Conservation (phyloP, 2,888 invertebrate species). For the Allophyes oxyacanthae region DNA sequence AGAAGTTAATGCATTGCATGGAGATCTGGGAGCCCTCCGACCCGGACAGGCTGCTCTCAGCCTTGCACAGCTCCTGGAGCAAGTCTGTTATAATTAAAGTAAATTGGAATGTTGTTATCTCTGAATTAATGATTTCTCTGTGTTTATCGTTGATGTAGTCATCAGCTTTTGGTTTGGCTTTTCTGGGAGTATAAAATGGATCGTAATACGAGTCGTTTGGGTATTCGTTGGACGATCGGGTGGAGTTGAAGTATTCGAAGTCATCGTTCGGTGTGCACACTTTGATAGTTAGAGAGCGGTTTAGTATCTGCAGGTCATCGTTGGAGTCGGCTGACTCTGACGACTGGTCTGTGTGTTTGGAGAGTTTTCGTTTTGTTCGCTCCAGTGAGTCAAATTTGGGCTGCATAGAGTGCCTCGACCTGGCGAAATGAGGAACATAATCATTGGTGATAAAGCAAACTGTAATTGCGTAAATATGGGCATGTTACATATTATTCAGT, state of each 20-base stretch:
- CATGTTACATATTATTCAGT: background rate
- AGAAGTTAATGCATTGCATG: constrained; percentile 90
- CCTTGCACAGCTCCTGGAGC: constrained; percentile 86
- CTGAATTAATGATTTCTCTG: constrained; percentile 84
- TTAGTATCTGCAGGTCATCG: constrained; percentile 84
- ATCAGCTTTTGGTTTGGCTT: constrained; percentile 82
- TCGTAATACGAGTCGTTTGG: constrained; percentile 79
- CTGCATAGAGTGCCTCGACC: constrained; percentile 68
- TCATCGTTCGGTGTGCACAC: constrained; percentile 89
- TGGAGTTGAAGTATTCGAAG: constrained; percentile 90
- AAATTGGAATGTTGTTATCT: constrained; percentile 88
- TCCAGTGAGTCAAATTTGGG: constrained; percentile 66
- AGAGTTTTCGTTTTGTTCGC: constrained; percentile 62
- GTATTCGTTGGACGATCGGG: constrained; percentile 74
- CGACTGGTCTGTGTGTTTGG: constrained; percentile 70
- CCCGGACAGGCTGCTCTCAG: constrained; percentile 85
- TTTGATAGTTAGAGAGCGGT: constrained; percentile 87
- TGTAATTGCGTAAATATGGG: background rate
- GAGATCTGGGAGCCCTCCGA: constrained; percentile 88
- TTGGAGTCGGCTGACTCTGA: constrained; percentile 85
- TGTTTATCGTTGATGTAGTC: constrained; percentile 88
- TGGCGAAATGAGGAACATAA: constrained; percentile 42
- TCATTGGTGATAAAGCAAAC: background rate
- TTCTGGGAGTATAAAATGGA: constrained; percentile 72
- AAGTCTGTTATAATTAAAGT: constrained; percentile 89